Conservation (phyloP, 2,113 vertebrate genomes). For the Odontesthes bonariensis region DNA sequence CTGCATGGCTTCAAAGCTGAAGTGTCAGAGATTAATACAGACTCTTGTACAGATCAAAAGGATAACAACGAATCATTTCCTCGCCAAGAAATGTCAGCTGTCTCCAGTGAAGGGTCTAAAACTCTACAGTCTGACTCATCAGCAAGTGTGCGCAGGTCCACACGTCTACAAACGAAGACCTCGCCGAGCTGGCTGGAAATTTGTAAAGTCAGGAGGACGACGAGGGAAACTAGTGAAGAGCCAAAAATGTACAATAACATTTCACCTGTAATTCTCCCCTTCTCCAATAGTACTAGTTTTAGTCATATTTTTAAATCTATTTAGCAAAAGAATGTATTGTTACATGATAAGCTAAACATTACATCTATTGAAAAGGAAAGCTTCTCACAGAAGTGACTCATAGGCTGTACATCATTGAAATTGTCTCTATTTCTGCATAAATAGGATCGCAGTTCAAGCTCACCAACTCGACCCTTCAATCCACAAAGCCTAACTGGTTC, state of each 20-base stretch:
- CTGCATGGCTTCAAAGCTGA: slow-evolving; percentile 11
- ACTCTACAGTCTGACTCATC: not conserved
- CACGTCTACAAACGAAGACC: slow-evolving; percentile 38
- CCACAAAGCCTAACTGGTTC: too few species aligned
- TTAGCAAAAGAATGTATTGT: not conserved
- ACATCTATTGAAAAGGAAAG: too few species aligned
- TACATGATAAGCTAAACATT: too few species aligned
- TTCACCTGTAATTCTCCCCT: not conserved
- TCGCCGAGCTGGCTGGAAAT: slow-evolving; percentile 13
- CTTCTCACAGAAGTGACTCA: too few species aligned
- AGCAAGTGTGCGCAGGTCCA: slow-evolving; percentile 28
- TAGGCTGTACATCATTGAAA: too few species aligned
- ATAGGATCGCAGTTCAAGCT: too few species aligned
- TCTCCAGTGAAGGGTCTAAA: slow-evolving; percentile 12
- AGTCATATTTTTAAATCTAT: not conserved
- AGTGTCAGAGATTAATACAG: not conserved
- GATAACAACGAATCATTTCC: slow-evolving; percentile 2
- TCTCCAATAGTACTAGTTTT: not conserved
- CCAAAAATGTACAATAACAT: slow-evolving; percentile 39
- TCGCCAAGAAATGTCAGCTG: not conserved
- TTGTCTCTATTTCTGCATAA: too few species aligned
- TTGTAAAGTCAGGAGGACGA: not conserved
- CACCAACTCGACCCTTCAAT: too few species aligned
- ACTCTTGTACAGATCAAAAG: not conserved
- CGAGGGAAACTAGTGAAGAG: slow-evolving; percentile 2